phyloP scores from a whole-genome alignment of 2,888 invertebrate species.

The Entomobrya multifasciata region DNA sequence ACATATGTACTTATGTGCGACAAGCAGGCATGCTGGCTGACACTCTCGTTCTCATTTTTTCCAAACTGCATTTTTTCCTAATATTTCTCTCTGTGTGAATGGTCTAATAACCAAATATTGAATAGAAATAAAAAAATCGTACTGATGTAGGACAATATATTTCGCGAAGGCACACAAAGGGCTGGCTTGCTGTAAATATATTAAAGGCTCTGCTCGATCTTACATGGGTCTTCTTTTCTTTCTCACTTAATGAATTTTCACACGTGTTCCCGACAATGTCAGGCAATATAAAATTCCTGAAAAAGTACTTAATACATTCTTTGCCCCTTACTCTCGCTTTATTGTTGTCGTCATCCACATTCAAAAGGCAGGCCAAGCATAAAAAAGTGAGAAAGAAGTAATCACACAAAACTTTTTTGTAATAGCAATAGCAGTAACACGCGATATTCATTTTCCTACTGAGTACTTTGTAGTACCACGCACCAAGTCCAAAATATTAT shows the following conservation, averaged over 20 bases:
- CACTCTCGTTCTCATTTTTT: too few relatives aligned
- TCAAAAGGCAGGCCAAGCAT: too few relatives aligned
- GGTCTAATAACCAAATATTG: conserved; percentile 22
- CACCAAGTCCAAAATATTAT: too few relatives aligned
- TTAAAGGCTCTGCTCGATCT: too few relatives aligned
- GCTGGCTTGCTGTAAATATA: too few relatives aligned
- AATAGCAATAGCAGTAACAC: too few relatives aligned
- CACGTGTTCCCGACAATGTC: conserved; percentile 32
- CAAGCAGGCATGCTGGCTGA: neutral
- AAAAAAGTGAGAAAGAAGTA: conserved; percentile 7
- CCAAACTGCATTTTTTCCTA: neutral
- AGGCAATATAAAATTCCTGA: conserved; percentile 16
- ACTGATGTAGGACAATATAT: too few relatives aligned
- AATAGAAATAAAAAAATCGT: neutral
- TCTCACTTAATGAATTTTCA: conserved; percentile 47
- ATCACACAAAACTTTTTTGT: too few relatives aligned
- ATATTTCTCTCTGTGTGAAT: neutral
- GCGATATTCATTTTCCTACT: neutral
- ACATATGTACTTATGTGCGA: neutral
- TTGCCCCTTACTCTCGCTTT: conserved; percentile 9
- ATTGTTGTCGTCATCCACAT: neutral
- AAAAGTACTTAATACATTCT: conserved; percentile 36
- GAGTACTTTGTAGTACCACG: conserved; percentile 12
- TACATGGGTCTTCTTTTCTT: neutral
- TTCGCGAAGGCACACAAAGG: too few relatives aligned